phyloP scores from a whole-genome alignment of 1,140 invertebrate genomes.

The Neodiprion virginianus region DNA sequence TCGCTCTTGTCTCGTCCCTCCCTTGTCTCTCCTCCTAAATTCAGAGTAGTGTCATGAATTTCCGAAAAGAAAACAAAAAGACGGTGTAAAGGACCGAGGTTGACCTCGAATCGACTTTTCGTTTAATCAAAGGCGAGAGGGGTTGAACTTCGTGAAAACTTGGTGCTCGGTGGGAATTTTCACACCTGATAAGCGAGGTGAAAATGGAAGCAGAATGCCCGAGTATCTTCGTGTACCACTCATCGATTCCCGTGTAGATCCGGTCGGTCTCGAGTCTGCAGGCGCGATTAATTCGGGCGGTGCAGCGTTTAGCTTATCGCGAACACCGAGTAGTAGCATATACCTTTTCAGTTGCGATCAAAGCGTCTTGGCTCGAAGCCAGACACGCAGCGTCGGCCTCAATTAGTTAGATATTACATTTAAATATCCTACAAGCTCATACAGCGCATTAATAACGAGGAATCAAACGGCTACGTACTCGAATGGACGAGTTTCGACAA shows the following conservation, averaged over 20 bases:
- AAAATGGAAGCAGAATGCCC: too few species aligned
- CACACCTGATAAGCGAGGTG: too few species aligned
- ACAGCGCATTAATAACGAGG: slow-evolving; percentile 43
- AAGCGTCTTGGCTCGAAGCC: slow-evolving; percentile 43
- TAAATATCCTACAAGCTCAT: slow-evolving; percentile 40
- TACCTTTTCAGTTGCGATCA: slow-evolving; percentile 34
- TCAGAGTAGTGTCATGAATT: too few species aligned
- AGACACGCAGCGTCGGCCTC: slow-evolving; percentile 48
- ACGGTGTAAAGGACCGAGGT: too few species aligned
- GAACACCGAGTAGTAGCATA: background rate
- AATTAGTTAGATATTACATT: slow-evolving; percentile 48
- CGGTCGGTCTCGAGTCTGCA: background rate
- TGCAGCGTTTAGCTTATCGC: slow-evolving; percentile 10
- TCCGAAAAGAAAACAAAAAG: too few species aligned
- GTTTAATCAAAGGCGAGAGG: too few species aligned
- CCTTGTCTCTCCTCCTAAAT: background rate
- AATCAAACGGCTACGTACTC: slow-evolving; percentile 35
- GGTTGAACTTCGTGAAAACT: too few species aligned
- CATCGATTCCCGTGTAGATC: background rate
- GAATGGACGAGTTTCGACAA: too few species aligned
- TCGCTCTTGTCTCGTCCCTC: background rate
- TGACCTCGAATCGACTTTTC: too few species aligned
- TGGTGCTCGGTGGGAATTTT: too few species aligned
- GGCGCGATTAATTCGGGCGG: slow-evolving; percentile 5
- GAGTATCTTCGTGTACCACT: background rate